phyloP scores from a whole-genome alignment of 2,113 vertebrate species.

The Ceyx margarethae region DNA sequence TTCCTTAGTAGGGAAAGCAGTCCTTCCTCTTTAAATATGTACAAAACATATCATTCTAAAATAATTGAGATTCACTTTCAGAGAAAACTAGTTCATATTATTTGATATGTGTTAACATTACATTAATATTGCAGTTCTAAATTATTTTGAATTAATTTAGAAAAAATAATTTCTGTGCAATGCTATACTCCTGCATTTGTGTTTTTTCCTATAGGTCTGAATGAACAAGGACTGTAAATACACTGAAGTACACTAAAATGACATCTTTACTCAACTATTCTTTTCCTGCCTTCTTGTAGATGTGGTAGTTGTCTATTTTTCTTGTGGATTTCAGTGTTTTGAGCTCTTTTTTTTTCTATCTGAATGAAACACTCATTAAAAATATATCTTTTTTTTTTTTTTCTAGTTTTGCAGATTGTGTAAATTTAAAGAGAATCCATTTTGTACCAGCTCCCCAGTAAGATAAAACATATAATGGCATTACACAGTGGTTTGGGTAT shows the following conservation, averaged over 20 bases:
- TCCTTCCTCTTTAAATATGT: neutral
- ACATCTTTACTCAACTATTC: neutral
- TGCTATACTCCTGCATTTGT: neutral
- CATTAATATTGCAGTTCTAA: neutral
- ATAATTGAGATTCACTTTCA: neutral
- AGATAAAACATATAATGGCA: constrained; percentile 73
- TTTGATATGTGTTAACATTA: neutral
- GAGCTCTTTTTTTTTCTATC: constrained; percentile 29
- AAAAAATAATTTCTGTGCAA: neutral
- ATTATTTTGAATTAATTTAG: neutral
- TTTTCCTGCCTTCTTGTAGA: neutral
- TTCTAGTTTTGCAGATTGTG: constrained; percentile 1
- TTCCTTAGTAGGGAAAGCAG: neutral
- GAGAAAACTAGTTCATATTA: neutral
- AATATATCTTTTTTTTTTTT: neutral
- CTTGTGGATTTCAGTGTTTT: neutral
- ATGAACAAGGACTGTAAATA: neutral
- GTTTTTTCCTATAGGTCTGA: neutral
- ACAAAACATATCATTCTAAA: neutral
- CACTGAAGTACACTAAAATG: neutral
- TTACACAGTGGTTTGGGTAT: constrained; percentile 70
- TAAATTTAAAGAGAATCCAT: constrained; percentile 64
- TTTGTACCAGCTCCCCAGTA: constrained; percentile 53
- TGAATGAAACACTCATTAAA: neutral
- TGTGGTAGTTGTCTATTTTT: neutral